phyloP scores from a whole-genome alignment of 53 echinoderm and acorn worm genomes.

The Actinopyga echinites region DNA sequence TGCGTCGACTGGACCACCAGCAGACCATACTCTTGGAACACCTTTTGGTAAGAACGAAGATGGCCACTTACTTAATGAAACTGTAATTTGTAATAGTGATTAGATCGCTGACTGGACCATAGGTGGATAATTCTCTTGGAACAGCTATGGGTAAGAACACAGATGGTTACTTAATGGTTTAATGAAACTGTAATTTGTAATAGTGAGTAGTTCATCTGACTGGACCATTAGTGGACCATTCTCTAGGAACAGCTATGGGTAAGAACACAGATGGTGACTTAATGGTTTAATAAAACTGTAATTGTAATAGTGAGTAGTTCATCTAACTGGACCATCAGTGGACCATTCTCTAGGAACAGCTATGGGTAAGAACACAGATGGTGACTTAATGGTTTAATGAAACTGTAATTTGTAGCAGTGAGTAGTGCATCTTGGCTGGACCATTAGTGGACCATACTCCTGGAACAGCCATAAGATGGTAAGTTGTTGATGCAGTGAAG shows the following conservation, averaged over 20 bases:
- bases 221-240: constrained; percentile 72
- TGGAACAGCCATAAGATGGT: constrained; percentile 66
- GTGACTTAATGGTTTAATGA: too few relatives aligned
- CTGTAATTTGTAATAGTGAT: too few relatives aligned
- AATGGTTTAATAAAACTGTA: too few relatives aligned
- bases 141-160: constrained; percentile 63
- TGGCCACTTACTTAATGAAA: too few relatives aligned
- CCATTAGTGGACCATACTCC: constrained; percentile 76
- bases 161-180: too few relatives aligned
- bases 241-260: constrained; percentile 72
- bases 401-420: too few relatives aligned
- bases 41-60: constrained; percentile 53
- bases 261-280: background rate
- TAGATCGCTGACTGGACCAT: constrained; percentile 56
- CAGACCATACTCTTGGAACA: constrained; percentile 78
- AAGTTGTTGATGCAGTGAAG: too few relatives aligned
- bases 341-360: constrained; percentile 80
- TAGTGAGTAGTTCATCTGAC: background rate
- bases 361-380: constrained; percentile 45
- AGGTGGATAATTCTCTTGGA: constrained; percentile 71
- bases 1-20: constrained; percentile 68
- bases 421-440: too few relatives aligned
- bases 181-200: too few relatives aligned
- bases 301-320: too few relatives aligned
- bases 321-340: constrained; percentile 65